These are phyloP conservation scores for Bufotes viridis DNA, from an alignment of 2,797 vertebrate genomes.

Conservation along the genomic window DNA sequence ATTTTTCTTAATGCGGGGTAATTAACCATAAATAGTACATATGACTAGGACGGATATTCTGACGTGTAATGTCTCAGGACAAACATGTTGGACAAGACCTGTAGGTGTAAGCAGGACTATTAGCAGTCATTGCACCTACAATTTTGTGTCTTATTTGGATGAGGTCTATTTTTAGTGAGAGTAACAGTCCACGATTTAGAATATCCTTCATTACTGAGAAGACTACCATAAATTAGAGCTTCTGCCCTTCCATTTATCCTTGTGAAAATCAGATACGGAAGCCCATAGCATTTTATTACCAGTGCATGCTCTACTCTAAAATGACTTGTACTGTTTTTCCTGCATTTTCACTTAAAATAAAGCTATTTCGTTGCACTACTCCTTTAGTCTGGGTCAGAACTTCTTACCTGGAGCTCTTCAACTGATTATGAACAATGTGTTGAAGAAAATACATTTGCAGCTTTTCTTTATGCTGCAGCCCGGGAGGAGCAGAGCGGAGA, in stretches of 20 bases:
- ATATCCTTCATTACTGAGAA: constrained; percentile 18
- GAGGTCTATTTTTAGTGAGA: constrained; percentile 25
- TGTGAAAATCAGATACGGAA: neutral
- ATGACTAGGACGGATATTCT: neutral
- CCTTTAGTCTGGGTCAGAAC: neutral
- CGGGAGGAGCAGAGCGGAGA: too few species aligned
- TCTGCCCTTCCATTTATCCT: constrained; percentile 15
- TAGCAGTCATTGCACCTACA: neutral
- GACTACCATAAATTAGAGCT: constrained; percentile 38
- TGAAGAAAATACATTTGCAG: neutral
- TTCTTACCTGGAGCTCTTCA: neutral
- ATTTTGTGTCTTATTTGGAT: neutral
- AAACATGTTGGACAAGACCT: neutral
- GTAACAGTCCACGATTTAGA: neutral
- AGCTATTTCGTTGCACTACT: neutral
- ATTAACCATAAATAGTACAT: neutral
- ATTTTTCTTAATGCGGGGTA: neutral
- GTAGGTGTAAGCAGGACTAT: neutral
- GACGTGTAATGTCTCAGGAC: neutral
- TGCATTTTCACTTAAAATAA: neutral
- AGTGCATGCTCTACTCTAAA: neutral
- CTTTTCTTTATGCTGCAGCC: neutral
- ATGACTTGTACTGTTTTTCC: neutral
- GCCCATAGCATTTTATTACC: neutral
- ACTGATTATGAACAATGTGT: neutral